Conservation (phyloP, 1,140 invertebrate species). For the Drosophila tristis region DNA sequence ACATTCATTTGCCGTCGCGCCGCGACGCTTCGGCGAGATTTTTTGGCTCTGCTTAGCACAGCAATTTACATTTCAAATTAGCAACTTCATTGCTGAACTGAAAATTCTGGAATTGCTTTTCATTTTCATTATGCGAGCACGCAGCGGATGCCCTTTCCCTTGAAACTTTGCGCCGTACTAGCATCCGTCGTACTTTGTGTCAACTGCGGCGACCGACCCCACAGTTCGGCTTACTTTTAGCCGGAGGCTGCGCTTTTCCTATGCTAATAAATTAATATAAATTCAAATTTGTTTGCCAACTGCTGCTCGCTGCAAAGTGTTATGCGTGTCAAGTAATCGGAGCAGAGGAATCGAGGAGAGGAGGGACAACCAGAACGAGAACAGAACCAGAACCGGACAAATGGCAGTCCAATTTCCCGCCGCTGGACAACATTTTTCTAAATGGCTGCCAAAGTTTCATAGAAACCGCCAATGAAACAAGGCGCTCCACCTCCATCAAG, state of each 20-base stretch:
- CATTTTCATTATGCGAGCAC: constrained; percentile 61
- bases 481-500: constrained; percentile 13
- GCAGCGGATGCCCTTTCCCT: constrained; percentile 11
- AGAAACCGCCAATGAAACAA: constrained; percentile 73
- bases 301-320: constrained; percentile 73
- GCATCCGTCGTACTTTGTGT: constrained; percentile 13
- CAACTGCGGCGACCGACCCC: constrained; percentile 36
- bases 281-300: constrained; percentile 83
- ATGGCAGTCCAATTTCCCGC: constrained; percentile 47
- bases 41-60: constrained; percentile 53
- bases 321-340: constrained; percentile 61
- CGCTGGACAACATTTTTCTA: constrained; percentile 66
- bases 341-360: constrained; percentile 13
- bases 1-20: constrained; percentile 29
- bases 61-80: constrained; percentile 82
- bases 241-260: constrained; percentile 69
- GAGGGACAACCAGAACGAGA: constrained; percentile 2
- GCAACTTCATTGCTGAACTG: constrained; percentile 77
- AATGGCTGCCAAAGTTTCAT: constrained; percentile 72
- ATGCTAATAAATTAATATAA: constrained; percentile 83
- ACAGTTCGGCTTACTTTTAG: constrained; percentile 28
- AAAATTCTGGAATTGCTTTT: constrained; percentile 78
- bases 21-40: not conserved
- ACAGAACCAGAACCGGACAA: constrained; percentile 38
- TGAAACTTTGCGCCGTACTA: constrained; percentile 16